Conservation (phyloP, 2,797 vertebrate species). For the Halcyon smyrnensis region DNA sequence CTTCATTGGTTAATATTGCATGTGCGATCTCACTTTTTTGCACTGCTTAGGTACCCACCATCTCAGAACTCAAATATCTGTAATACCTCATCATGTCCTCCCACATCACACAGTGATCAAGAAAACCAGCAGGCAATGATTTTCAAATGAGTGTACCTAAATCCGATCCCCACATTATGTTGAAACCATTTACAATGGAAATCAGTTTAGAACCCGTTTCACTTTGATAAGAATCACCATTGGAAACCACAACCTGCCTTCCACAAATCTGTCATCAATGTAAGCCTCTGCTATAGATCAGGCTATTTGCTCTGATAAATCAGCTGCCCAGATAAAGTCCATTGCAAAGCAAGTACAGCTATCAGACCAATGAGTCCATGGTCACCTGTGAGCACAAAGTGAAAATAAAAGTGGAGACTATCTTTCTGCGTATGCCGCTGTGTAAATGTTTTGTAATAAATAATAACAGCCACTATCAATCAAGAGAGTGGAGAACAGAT, state of each 20-base stretch:
- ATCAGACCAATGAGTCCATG: not conserved
- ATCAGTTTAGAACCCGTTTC: not conserved
- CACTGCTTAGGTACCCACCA: not conserved
- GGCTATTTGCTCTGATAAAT: not conserved
- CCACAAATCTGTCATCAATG: not conserved
- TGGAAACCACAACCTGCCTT: not conserved
- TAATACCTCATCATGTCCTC: not conserved
- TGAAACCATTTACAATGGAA: not conserved
- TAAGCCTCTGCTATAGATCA: not conserved
- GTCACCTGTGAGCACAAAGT: not conserved
- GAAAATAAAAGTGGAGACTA: not conserved
- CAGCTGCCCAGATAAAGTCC: not conserved
- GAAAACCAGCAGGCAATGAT: not conserved
- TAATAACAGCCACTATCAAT: not conserved
- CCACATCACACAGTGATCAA: not conserved
- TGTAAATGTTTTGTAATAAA: not conserved
- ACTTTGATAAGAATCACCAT: not conserved
- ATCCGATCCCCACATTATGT: not conserved
- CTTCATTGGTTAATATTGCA: not conserved
- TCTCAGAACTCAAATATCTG: not conserved
- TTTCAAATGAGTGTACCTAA: not conserved
- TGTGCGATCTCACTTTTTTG: not conserved
- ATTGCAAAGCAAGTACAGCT: not conserved
- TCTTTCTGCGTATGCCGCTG: not conserved
- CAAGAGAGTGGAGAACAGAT: slow-evolving; percentile 18